Evolutionary conservation across 2,797 vertebrate species (phyloP).

Genomic region (Alosa sapidissima): DNA sequence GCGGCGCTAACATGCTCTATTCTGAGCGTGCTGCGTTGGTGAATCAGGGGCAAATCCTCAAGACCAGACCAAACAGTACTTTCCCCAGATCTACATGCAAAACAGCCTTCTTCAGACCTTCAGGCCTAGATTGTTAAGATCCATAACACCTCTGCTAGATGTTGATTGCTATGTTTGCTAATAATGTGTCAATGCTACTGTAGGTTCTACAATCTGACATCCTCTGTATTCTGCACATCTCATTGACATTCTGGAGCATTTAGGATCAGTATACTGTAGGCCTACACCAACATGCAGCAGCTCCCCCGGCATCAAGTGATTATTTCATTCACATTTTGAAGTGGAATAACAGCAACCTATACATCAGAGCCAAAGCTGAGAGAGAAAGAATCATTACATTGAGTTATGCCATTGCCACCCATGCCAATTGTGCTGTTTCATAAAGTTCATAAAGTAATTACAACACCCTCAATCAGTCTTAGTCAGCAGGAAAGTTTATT

Average conservation of each 20-base stretch:
- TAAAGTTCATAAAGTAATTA: not conserved
- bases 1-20: constrained; percentile 2
- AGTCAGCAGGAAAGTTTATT: not conserved
- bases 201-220: not conserved
- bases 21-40: constrained; percentile 12
- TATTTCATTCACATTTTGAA: not conserved
- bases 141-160: not conserved
- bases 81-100: not conserved
- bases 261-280: too few relatives aligned
- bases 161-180: not conserved
- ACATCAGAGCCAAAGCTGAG: not conserved
- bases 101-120: not conserved
- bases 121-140: too few relatives aligned
- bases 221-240: not conserved
- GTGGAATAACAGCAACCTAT: not conserved
- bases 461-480: not conserved
- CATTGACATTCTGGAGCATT: not conserved
- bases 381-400: not conserved
- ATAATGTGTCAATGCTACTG: not conserved
- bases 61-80: not conserved
- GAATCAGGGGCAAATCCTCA: constrained; percentile 4
- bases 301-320: not conserved
- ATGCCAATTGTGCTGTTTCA: not conserved
- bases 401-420: not conserved
- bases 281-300: too few relatives aligned